Evolutionary conservation across 2,888 invertebrate species (phyloP).

Genomic region (Ectobius pallidus): DNA sequence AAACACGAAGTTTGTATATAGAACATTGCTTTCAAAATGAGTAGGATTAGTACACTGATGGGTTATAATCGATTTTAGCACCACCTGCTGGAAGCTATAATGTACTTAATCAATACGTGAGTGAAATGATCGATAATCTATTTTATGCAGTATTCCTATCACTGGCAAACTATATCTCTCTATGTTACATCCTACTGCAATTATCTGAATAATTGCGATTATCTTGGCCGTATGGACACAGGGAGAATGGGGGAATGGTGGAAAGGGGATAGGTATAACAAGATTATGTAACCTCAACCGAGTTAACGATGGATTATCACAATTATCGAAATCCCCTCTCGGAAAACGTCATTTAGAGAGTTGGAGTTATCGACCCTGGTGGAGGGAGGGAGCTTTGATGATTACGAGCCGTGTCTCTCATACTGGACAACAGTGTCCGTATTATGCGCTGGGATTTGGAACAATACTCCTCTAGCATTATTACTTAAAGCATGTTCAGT

Average conservation of each 20-base stretch:
- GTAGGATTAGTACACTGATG: background rate
- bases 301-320: conserved; percentile 30
- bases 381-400: background rate
- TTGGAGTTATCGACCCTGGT: background rate
- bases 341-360: conserved; percentile 30
- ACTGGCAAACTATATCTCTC: background rate
- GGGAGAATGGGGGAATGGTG: background rate
- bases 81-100: conserved; percentile 22
- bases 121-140: conserved; percentile 21
- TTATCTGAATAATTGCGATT: conserved; percentile 27
- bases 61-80: conserved; percentile 28
- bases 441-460: conserved; percentile 6
- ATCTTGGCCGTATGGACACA: conserved; percentile 28
- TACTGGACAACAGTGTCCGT: background rate
- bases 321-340: conserved; percentile 31
- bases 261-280: background rate
- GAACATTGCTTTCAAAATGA: background rate
- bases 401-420: background rate
- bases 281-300: conserved; percentile 28
- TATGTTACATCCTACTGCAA: conserved; percentile 12
- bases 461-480: background rate
- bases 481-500: background rate
- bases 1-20: background rate
- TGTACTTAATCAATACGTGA: conserved; percentile 25
- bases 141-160: conserved; percentile 2